Conservation (phyloP, 2,888 invertebrate genomes). For the Lasioglossum pauxillum region DNA sequence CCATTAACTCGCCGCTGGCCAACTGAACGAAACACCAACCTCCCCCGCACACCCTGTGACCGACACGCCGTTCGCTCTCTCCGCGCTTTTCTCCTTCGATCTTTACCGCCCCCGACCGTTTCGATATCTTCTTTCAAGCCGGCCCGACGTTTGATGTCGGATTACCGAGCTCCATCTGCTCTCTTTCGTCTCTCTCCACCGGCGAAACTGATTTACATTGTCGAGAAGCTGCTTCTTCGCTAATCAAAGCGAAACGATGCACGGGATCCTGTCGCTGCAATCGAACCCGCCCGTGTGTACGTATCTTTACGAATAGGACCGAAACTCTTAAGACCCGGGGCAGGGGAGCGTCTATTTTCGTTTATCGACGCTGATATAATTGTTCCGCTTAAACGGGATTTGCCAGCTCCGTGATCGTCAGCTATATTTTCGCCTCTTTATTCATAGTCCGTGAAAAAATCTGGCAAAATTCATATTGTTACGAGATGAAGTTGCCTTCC, state of each 20-base stretch:
- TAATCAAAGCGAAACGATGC: not conserved
- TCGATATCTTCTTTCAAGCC: not conserved
- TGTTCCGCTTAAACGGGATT: not conserved
- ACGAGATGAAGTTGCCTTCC: no score
- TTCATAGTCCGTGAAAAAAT: no score
- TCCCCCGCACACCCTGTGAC: not conserved
- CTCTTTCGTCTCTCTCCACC: not conserved
- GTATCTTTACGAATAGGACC: not conserved
- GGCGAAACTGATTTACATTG: slow-evolving; percentile 1
- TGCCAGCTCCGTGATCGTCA: not conserved
- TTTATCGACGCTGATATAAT: not conserved
- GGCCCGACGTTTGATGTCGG: not conserved
- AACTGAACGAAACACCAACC: slow-evolving; percentile 6
- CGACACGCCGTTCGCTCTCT: not conserved
- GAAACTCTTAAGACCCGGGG: not conserved
- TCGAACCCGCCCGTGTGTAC: not conserved
- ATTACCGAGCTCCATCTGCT: not conserved
- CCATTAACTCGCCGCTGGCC: slow-evolving; percentile 6
- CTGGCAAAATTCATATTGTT: no score
- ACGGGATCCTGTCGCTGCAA: not conserved
- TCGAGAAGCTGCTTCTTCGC: not conserved
- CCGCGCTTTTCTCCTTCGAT: not conserved
- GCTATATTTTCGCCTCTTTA: not conserved
- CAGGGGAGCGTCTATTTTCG: not conserved
- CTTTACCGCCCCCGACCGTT: not conserved